Base-by-base conservation (phyloP, 23 tunicate genomes). In the Styela clava region DNA sequence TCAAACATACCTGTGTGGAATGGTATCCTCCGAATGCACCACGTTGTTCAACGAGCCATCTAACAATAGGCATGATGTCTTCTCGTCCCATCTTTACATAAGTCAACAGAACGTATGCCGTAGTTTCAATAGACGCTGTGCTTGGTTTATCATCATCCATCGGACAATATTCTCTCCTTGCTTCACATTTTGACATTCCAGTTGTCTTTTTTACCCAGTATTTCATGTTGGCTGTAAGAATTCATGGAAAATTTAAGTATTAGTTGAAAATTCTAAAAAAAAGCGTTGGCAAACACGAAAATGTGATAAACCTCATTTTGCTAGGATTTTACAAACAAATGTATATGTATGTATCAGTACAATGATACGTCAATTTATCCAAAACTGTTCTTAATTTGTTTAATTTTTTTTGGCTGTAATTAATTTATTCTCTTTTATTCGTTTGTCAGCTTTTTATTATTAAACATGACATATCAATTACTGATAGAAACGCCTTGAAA, bases 31-130 rank as follows among this genome's bases (percentile, higher is more conserved):
- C 97, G 16, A 79, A 62, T 21, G 71, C 85, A 61, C 73, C 89
- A 28, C 81, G 82, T 61, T 92, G 86, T 34, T 86, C 76, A 20
- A 90, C 82, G 67, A 92, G 79, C 97, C 97, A 92, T 83, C 85
- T 83, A 64, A 92, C 78, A 35, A 92, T 74, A 7, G 97, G 97
- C 20, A 80, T 68, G 18, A 86, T 68, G 23, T 72, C 19, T 16
- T 51, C 56, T 74, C 85, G 81, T n/a, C 74, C 74, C 1, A 74
- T 74, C 5, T 83, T 64, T 24, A 63, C 86, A 74, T 92, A 92
- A 1, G 92, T 83, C 19, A 92, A 76, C 64, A 92, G 72, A 2
- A 90, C 92, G 74, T 92, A 92, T 2, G 97, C 64, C 51, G 97
- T 87, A 86, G 83, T 87, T 69, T 92, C 97, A 33, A 92, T 88